Evolutionary conservation across 2,113 vertebrate genomes (phyloP), one percentile per base, ranked within the genome.

Genomic region (Camelus dromedarius): DNA sequence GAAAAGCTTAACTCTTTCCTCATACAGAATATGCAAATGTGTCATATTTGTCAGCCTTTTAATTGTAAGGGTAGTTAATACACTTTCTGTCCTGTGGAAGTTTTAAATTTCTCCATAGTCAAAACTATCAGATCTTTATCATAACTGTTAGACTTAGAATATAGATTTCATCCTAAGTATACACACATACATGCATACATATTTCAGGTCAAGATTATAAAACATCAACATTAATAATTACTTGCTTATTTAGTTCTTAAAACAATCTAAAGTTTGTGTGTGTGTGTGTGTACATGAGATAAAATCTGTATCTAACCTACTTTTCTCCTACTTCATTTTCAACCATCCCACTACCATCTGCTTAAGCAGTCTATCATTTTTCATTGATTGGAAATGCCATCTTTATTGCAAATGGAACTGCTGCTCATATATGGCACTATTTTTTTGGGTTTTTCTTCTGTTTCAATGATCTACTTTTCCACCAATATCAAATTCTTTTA

Each of bases 121-220:
- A 79, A 72, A 94, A n/a, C n/a, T 62, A 24, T 62, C 19, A 69
- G n/a, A 32, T 18, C 67, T 79, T 81, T 7, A 42, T 58, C 64
- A 50, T 50, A 87, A 52, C 35, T 69, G 6, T 60, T 80, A n/a
- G 22, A 48, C 12, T 52, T 38, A 84, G 48, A 64, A 48, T 50
- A 58, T 18, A 88, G n/a, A 88, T 72, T 93, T 87, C 13, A 66
- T 70, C 28, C 2, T 42, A 80, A 58, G 2, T 66, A 19, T 19
- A 73, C 6, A 79, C 6, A n/a, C 6, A 79, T 12, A 48, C 4
- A 46, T 16, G 52, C 30, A 93, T 10, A 69, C 38, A n/a, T n/a
- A 80, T 54, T 96, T 93, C 54, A 87, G 60, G 30, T 54, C 18
- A 85, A 93, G 32, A 81, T 70, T 42, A 92, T 13, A 73, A 42